These are phyloP conservation scores for Penaeus monodon DNA, from an alignment of 2,888 invertebrate species.

Conservation along the genomic window DNA sequence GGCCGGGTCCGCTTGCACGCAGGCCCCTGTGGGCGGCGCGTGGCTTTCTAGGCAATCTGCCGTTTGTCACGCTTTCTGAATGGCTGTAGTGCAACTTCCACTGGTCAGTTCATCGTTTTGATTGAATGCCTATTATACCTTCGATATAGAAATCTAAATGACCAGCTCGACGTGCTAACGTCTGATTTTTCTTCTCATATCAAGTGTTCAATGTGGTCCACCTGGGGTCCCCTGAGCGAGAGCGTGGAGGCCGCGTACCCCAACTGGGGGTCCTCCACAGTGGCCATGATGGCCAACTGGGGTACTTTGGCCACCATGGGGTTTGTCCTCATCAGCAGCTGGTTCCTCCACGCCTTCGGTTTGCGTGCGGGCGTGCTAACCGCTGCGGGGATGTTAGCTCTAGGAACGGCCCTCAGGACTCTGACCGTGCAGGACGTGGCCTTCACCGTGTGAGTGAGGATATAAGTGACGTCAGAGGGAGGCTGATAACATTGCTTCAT, in stretches of 20 bases:
- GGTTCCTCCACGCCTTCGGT: slow-evolving; percentile 21
- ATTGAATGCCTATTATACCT: no score
- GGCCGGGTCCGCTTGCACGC: no score
- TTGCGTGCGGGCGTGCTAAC: slow-evolving; percentile 27
- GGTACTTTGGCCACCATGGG: slow-evolving; percentile 26
- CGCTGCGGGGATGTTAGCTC: slow-evolving; percentile 65
- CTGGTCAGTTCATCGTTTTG: no score
- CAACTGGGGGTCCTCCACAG: slow-evolving; percentile 35
- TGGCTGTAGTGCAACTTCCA: no score
- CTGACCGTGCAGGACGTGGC: slow-evolving; percentile 65
- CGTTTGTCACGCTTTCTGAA: no score
- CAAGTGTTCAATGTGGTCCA: slow-evolving; percentile 12
- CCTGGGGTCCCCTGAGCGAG: slow-evolving; percentile 45
- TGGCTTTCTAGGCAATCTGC: no score
- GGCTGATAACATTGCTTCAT: no score
- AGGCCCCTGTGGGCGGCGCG: no score
- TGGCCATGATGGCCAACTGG: slow-evolving; percentile 54
- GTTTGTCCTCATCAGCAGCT: slow-evolving; percentile 35
- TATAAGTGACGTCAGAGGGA: no score
- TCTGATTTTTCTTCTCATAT: neutral
- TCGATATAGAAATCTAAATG: no score
- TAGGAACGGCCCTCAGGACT: slow-evolving; percentile 67
- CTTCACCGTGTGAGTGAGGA: slow-evolving; percentile 67
- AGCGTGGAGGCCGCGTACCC: slow-evolving; percentile 38
- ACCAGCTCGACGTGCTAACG: no score